Percentiles rank a stretch among this genome's conserved stretches.
Conservation (phyloP, 2,888 invertebrate species). For the Hydroisotoma schaefferi region DNA sequence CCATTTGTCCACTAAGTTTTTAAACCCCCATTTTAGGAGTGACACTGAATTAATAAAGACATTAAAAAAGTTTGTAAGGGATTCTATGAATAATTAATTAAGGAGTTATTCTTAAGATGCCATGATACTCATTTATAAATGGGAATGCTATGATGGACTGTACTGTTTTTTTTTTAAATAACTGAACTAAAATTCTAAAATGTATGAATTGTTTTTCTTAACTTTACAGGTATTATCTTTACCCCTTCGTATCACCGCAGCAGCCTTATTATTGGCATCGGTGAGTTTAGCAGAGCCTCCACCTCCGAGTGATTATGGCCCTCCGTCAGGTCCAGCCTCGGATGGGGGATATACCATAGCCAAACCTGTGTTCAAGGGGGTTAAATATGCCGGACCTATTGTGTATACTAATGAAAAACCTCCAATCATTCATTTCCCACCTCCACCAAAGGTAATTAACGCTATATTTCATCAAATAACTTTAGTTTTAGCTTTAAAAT, state of each 20-base stretch:
- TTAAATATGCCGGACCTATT: slow-evolving; percentile 47
- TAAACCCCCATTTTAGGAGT: too few species aligned
- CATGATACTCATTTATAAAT: too few species aligned
- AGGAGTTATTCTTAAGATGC: too few species aligned
- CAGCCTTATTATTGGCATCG: too few species aligned
- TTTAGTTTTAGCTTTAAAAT: neutral
- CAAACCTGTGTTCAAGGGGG: slow-evolving; percentile 27
- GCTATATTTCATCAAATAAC: neutral
- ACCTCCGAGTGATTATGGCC: slow-evolving; percentile 16
- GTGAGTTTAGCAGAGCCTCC: slow-evolving; percentile 36
- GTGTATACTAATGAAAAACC: slow-evolving; percentile 48
- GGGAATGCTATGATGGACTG: too few species aligned
- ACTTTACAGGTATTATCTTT: neutral
- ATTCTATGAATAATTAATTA: too few species aligned
- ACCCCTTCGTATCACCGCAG: neutral
- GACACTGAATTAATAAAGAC: too few species aligned
- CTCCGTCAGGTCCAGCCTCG: neutral
- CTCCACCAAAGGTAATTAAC: slow-evolving; percentile 44
- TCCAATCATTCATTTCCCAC: slow-evolving; percentile 48
- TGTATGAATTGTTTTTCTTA: neutral
- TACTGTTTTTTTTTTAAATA: too few species aligned
- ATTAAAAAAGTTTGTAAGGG: too few species aligned
- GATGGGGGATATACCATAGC: neutral
- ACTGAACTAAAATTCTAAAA: too few species aligned
- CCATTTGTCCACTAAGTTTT: too few species aligned